Evolutionary conservation across 2,113 vertebrate genomes (phyloP), one percentile per base, ranked within the genome.

Genomic region (Otolemur garnettii): DNA sequence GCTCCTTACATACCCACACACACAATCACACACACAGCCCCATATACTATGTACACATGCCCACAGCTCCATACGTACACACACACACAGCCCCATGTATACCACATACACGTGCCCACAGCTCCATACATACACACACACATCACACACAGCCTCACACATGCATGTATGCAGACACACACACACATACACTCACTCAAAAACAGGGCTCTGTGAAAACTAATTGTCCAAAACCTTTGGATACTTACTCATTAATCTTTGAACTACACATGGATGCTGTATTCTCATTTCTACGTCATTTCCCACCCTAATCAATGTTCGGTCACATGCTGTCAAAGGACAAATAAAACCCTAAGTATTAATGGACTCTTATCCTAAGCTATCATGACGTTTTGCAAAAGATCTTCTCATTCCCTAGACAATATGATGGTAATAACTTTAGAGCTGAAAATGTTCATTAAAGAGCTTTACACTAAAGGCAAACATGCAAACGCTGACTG

Each of bases 161-260:
- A 38, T 12, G 1, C 55, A 19, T 5, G 35, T 14, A 19, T 59
- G 19, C 9, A 53, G 8, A 57, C 38, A 74, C 35, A 18, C 8
- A 59, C 30, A 66, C 45, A 45, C 45, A 45, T 50, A 50, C 45
- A 50, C 45, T 50, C 7, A 9, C 45, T 50, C 45, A 50, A 9
- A 68, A 87, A 35, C 11, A 90, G n/a, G 14, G 1, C 10, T 79
- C 28, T 30, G 2, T 82, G n/a, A 13, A 91, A 22, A 75, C 86
- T 0, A 45, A 72, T 7, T 84, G 28, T 57, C n/a, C 55, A 68
- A 83, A 80, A 69, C 28, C 30, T n/a, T 72, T 45, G 15, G n/a
- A 35, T 92, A 82, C 82, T 68, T 94, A 33, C 30, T 78, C 13
- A n/a, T 68, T 86, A 77, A 38, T 81, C 59, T 90, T 92, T 89